Evolutionary conservation across 2,888 invertebrate genomes (phyloP), one percentile per base, ranked within the genome.

Genomic region (Nebria salina): DNA sequence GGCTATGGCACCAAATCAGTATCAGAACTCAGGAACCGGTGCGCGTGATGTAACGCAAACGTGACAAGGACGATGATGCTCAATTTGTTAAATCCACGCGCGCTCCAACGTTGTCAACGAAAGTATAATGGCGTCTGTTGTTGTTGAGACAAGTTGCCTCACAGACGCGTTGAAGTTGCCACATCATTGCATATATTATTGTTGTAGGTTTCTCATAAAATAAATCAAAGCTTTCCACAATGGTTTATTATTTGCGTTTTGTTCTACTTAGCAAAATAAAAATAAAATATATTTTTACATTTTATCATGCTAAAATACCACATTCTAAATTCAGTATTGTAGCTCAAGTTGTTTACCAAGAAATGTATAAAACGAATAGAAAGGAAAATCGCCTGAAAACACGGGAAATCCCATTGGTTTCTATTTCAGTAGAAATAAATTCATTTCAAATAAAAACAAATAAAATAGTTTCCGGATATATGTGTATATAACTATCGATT

Each of bases 41-140:
- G 26, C 20, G 26, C 41, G 41, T 34, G n/a, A 72, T 72, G 41
- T 42, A 73, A 73, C 73, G 41, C 4, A 34, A 41, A 34, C 41
- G 73, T 73, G 73, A 73, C 42, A 15, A 11, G 73, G n/a, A 41
- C 43, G 9, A 11, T 34, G 73, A 41, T 15, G 73, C 42, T 73
- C 73, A 73, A 73, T 73, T 73, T 73, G 73, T 73, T 34, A 73
- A 73, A 73, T 13, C n/a, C 15, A 42, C 42, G 73, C 41, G 73
- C 26, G 41, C 73, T 25, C 42, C 73, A 34, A 41, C 42, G 9
- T 54, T 54, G 13, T 13, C 54, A 54, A 54, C 54, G 54, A 11
- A 54, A 13, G 54, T 54, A 54, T 68, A 41, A 73, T 41, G 73
- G 9, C 42, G 73, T 15, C 20, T 15, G 73, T 42, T 41, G 73